phyloP scores from a whole-genome alignment of 1,140 invertebrate species.

The Nautilus pompilius region DNA sequence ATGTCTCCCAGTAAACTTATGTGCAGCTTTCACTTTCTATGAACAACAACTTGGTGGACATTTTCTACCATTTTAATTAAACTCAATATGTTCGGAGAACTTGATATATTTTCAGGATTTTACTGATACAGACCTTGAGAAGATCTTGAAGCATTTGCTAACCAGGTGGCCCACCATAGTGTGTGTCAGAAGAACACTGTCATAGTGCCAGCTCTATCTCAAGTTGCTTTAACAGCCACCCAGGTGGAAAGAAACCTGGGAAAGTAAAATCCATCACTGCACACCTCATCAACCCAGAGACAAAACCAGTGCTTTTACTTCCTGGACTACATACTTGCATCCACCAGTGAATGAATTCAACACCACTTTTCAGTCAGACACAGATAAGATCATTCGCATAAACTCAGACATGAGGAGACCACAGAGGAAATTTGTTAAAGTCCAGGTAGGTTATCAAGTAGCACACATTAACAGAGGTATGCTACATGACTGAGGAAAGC shows the following conservation, averaged over 20 bases:
- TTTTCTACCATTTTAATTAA: too few relatives aligned
- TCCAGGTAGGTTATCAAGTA: background rate
- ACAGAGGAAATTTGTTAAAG: slow-evolving; percentile 10
- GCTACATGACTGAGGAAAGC: background rate
- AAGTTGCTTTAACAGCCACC: slow-evolving; percentile 13
- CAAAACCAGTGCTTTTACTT: slow-evolving; percentile 10
- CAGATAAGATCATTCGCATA: slow-evolving; percentile 2
- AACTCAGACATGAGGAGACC: slow-evolving; percentile 1
- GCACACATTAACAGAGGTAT: slow-evolving; percentile 1
- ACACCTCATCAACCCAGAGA: background rate
- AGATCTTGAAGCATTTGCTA: slow-evolving; percentile 16
- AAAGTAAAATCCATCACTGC: background rate
- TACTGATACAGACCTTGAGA: too few relatives aligned
- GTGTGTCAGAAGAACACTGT: too few relatives aligned
- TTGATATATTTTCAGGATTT: slow-evolving; percentile 13
- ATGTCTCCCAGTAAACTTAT: slow-evolving; percentile 6
- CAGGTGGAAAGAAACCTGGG: slow-evolving; percentile 9
- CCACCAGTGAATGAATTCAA: slow-evolving; percentile 18
- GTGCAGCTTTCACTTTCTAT: slow-evolving; percentile 4
- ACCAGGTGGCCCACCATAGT: slow-evolving; percentile 21
- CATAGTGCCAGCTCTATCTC: slow-evolving; percentile 14
- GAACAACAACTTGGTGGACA: slow-evolving; percentile 12
- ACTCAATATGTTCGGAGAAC: slow-evolving; percentile 10
- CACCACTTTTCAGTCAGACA: slow-evolving; percentile 7
- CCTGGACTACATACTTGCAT: slow-evolving; percentile 9